phyloP scores from a whole-genome alignment of 2,888 invertebrate species.

The Mythimna albipuncta region DNA sequence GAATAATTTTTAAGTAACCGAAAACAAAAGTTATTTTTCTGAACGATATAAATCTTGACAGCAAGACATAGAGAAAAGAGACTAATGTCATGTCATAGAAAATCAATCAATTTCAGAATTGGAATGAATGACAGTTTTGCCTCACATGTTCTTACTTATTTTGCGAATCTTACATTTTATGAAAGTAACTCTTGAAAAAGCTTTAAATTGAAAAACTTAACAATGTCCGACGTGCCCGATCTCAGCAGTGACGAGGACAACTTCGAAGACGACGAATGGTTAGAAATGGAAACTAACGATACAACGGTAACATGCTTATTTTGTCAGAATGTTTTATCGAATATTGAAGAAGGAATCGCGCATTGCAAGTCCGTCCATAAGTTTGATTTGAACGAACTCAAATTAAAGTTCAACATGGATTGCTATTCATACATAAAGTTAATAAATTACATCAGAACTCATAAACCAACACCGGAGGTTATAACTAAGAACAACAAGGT shows the following conservation, averaged over 20 bases:
- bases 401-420: conserved; percentile 94
- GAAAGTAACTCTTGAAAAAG: conserved; percentile 9
- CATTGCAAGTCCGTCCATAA: conserved; percentile 93
- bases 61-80: background rate
- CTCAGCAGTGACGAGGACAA: conserved; percentile 88
- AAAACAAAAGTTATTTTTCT: background rate
- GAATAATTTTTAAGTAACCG: no score
- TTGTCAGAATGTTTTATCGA: conserved; percentile 91
- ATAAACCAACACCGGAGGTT: conserved; percentile 90
- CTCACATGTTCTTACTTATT: conserved; percentile 67
- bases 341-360: conserved; percentile 91
- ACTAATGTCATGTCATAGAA: conserved; percentile 36
- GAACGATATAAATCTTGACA: conserved; percentile 36
- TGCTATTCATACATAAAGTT: conserved; percentile 95
- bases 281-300: conserved; percentile 86
- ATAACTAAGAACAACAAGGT: conserved; percentile 88
- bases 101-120: conserved; percentile 10
- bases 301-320: conserved; percentile 92
- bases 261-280: conserved; percentile 88
- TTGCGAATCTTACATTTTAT: conserved; percentile 22
- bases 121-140: conserved; percentile 13
- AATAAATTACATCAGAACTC: conserved; percentile 94
- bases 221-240: conserved; percentile 87
- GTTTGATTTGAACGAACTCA: conserved; percentile 92
- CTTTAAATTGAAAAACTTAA: conserved; percentile 32